Evolutionary conservation across 2,113 vertebrate species (phyloP), one percentile per base, ranked within the genome.

Genomic region (Piaya cayana): DNA sequence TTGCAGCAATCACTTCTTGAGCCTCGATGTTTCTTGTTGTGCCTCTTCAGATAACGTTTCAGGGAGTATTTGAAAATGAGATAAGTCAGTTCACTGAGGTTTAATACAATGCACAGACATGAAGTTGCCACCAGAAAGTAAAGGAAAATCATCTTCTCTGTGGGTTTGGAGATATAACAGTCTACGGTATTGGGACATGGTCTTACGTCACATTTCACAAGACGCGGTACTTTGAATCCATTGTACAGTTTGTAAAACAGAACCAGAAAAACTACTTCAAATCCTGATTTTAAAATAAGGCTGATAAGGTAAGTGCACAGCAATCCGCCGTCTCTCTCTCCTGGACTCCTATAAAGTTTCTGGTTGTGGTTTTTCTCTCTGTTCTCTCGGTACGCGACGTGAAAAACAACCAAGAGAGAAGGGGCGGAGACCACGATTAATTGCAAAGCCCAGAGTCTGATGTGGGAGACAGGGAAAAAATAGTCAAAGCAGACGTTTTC

Each of bases 401-500:
- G 98, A 64, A 99, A 98, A 29, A 98, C 98, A 82, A 99, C 98
- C 64, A 99, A 92, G 80, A 99, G 98, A 1, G 98, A 99, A 7
- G 99, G 99, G 0, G 97, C 99, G 20, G 98, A 99, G 72, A 99
- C 99, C 97, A 98, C 92, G 90, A 99, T 99, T 63, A 99, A 98
- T 88, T 99, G 99, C 86, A 99, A 96, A 30, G 99, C 98, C 99
- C 98, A 99, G 77, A 99, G 98, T 15, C 98, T 98, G 43, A 97
- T 95, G 78, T 99, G 99, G 14, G 98, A 99, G 50, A 99, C 92
- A 20, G 99, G 99, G 94, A 99, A 99, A 96, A 99, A 99, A 86
- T 97, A 95, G 96, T 99, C 99, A 95, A 98, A 99, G 96, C 99
- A 99, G 43, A 98, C 97, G 52, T 98, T 99, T 96, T 98, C 98